phyloP scores from a whole-genome alignment of 1,140 invertebrate species.

The Idris sp. region DNA sequence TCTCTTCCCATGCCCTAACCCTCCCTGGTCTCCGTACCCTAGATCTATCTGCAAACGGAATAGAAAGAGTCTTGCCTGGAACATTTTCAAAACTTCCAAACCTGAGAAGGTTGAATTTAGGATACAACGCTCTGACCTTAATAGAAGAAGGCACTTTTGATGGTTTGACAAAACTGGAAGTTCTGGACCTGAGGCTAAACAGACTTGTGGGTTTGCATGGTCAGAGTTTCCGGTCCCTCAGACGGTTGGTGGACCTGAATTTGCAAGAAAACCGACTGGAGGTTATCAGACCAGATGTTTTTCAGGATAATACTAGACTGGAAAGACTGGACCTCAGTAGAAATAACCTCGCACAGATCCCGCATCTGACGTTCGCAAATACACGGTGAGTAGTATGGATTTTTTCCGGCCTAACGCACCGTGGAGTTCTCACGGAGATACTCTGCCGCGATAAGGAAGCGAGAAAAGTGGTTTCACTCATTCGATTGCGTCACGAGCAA shows the following conservation, averaged over 20 bases:
- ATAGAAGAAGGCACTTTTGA: conserved; percentile 85
- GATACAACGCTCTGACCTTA: conserved; percentile 86
- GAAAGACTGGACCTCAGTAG: conserved; percentile 86
- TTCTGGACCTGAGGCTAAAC: conserved; percentile 88
- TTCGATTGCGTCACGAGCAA: conserved; percentile 68
- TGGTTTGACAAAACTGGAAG: conserved; percentile 85
- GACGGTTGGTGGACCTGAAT: conserved; percentile 83
- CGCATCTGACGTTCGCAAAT: conserved; percentile 81
- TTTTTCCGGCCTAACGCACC: too few relatives aligned
- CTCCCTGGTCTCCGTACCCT: conserved; percentile 84
- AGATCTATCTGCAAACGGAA: conserved; percentile 87
- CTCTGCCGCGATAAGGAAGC: conserved; percentile 43
- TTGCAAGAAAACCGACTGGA: conserved; percentile 88
- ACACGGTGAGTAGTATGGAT: conserved; percentile 73
- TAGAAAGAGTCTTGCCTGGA: conserved; percentile 84
- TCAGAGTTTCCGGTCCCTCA: conserved; percentile 82
- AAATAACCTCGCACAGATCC: conserved; percentile 86
- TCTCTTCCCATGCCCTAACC: conserved; percentile 83
- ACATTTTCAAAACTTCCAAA: conserved; percentile 83
- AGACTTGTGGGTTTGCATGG: conserved; percentile 83
- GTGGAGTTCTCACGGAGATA: conserved; percentile 18
- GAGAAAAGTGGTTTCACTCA: conserved; percentile 72
- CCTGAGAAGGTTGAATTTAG: conserved; percentile 85
- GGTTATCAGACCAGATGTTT: conserved; percentile 82
- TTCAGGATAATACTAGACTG: conserved; percentile 83